Percentiles rank a stretch among this genome's conserved stretches.
These are phyloP conservation scores for Leuctra nigra DNA, from an alignment of 2,888 invertebrate species.

Conservation along the genomic window DNA sequence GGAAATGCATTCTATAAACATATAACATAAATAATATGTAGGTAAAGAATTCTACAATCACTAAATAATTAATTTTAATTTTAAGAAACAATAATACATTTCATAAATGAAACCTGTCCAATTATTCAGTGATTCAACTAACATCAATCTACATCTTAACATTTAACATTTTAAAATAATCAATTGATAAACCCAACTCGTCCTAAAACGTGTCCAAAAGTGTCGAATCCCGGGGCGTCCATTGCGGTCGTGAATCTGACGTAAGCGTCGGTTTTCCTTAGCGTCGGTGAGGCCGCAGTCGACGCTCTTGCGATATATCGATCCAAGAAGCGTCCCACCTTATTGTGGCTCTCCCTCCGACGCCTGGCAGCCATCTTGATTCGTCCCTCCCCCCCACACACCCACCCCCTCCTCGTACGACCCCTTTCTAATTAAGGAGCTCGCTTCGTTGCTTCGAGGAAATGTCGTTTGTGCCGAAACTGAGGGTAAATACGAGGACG, in stretches of 20 bases:
- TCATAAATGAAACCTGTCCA: too few relatives aligned
- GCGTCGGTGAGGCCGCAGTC: background rate
- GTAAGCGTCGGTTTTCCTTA: background rate
- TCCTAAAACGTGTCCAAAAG: too few relatives aligned
- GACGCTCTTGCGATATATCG: background rate
- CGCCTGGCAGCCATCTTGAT: slow-evolving; percentile 14
- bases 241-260: too few relatives aligned
- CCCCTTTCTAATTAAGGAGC: slow-evolving; percentile 19
- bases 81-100: too few relatives aligned
- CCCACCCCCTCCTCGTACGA: slow-evolving; percentile 1
- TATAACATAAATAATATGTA: too few relatives aligned
- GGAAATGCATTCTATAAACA: too few relatives aligned
- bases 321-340: slow-evolving; percentile 7
- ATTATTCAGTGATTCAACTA: too few relatives aligned
- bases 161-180: too few relatives aligned
- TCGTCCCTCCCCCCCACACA: background rate
- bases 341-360: slow-evolving; percentile 1
- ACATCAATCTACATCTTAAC: too few relatives aligned
- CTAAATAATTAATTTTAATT: too few relatives aligned
- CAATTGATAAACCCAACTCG: too few relatives aligned
- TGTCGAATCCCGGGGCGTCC: background rate
- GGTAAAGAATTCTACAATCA: too few relatives aligned
- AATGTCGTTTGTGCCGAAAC: slow-evolving; percentile 10
- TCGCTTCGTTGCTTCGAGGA: slow-evolving; percentile 13
- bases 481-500: background rate